phyloP scores from a whole-genome alignment of 2,113 vertebrate genomes.

The Peromyscus californicus region DNA sequence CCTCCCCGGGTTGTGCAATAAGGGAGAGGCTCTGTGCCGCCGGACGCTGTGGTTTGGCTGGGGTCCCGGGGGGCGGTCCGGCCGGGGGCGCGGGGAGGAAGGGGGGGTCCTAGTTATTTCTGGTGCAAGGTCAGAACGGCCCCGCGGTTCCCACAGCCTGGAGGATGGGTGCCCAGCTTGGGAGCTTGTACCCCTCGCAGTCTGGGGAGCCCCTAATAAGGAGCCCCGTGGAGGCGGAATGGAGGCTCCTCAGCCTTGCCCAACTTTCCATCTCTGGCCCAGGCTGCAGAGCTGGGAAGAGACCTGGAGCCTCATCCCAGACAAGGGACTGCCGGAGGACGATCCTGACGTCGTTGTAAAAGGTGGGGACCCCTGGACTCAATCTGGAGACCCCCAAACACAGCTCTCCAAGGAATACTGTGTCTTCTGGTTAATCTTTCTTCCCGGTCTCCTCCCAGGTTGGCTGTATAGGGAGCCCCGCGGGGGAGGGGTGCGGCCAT shows the following conservation, averaged over 20 bases:
- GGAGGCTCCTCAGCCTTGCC: background rate
- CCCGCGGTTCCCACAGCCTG: constrained; percentile 61
- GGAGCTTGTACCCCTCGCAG: background rate
- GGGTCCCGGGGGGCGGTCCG: constrained; percentile 81
- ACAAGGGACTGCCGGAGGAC: constrained; percentile 92
- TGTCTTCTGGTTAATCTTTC: background rate
- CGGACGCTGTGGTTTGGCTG: constrained; percentile 84
- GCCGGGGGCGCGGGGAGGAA: constrained; percentile 71
- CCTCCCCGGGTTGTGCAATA: constrained; percentile 73
- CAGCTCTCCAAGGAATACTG: background rate
- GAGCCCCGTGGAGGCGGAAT: constrained; percentile 54
- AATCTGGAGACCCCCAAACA: background rate
- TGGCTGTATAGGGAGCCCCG: constrained; percentile 96
- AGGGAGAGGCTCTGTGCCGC: constrained; percentile 77
- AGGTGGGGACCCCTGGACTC: constrained; percentile 87
- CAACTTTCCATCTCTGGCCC: constrained; percentile 38
- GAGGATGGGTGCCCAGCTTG: constrained; percentile 68
- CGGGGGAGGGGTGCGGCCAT: constrained; percentile 88
- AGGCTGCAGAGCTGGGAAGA: constrained; percentile 92
- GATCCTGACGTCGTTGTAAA: constrained; percentile 93
- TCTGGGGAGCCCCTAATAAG: constrained; percentile 54
- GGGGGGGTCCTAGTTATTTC: constrained; percentile 79
- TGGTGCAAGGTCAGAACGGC: constrained; percentile 50
- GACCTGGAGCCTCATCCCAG: constrained; percentile 94
- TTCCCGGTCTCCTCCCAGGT: constrained; percentile 85